Conservation (phyloP, 2,113 vertebrate species). For the Sinocyclocheilus anophthalmus region DNA sequence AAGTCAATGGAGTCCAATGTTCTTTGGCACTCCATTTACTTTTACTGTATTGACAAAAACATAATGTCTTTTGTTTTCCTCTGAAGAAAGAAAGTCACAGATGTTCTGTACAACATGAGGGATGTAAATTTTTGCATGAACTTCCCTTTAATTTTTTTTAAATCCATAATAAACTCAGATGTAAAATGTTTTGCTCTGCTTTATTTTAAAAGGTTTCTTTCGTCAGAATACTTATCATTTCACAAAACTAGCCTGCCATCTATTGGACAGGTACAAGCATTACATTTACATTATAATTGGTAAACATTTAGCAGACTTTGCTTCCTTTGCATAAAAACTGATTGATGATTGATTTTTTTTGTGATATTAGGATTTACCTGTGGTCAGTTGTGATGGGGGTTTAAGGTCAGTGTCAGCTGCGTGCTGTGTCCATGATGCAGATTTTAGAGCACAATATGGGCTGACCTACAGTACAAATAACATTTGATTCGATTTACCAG, state of each 20-base stretch:
- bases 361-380: conserved; percentile 53
- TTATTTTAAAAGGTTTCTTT: background rate
- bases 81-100: background rate
- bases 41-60: background rate
- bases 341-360: background rate
- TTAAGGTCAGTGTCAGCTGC: conserved; percentile 13
- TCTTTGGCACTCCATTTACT: background rate
- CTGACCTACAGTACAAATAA: conserved; percentile 66
- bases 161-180: too few species aligned
- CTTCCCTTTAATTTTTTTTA: background rate
- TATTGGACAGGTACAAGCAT: conserved; percentile 36
- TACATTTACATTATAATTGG: background rate
- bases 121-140: background rate
- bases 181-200: background rate
- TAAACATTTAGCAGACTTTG: background rate
- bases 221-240: background rate
- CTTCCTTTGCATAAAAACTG: background rate
- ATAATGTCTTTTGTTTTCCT: background rate
- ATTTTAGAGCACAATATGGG: conserved; percentile 70
- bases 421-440: conserved; percentile 56
- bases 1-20: background rate
- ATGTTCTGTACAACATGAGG: background rate
- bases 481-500: background rate
- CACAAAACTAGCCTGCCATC: conserved; percentile 28
- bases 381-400: conserved; percentile 32